Percentiles rank a stretch among this genome's conserved stretches.
Conservation (phyloP, 2,113 vertebrate genomes). For the Cottus gobio region DNA sequence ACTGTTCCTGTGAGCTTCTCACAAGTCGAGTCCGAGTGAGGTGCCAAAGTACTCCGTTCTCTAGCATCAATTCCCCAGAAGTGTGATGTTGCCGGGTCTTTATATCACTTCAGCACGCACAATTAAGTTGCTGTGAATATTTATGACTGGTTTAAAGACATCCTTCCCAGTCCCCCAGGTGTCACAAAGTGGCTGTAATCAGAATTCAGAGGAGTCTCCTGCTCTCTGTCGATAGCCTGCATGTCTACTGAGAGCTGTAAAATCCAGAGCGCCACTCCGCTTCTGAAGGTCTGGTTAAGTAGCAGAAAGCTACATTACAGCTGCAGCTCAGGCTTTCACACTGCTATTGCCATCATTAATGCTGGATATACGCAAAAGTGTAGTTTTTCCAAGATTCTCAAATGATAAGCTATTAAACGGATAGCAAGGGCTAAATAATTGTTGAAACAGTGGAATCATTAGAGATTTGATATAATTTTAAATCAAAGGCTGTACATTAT, state of each 20-base stretch:
- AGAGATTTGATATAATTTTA: constrained; percentile 11
- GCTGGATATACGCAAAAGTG: background rate
- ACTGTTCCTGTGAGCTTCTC: constrained; percentile 66
- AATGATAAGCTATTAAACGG: constrained; percentile 25
- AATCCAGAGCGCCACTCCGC: constrained; percentile 57
- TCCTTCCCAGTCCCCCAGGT: constrained; percentile 79
- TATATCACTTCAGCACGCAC: constrained; percentile 79
- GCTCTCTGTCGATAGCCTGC: constrained; percentile 69
- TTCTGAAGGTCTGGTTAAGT: constrained; percentile 51
- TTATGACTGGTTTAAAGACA: constrained; percentile 81
- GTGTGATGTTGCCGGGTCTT: constrained; percentile 74
- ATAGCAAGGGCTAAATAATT: constrained; percentile 16
- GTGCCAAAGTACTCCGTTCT: constrained; percentile 44
- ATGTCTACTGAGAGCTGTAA: constrained; percentile 76
- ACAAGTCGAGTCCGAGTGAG: constrained; percentile 43
- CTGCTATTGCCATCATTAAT: constrained; percentile 7
- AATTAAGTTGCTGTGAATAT: constrained; percentile 85
- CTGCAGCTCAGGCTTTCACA: constrained; percentile 10
- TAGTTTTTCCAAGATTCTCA: constrained; percentile 5
- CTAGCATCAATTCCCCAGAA: constrained; percentile 67
- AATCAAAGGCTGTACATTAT: constrained; percentile 9
- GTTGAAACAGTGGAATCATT: constrained; percentile 17
- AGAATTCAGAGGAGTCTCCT: constrained; percentile 75
- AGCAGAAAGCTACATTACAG: constrained; percentile 22
- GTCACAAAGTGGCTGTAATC: constrained; percentile 84